These are phyloP conservation scores for Fukomys damarensis DNA, from an alignment of 2,113 vertebrate species.

Conservation along the genomic window DNA sequence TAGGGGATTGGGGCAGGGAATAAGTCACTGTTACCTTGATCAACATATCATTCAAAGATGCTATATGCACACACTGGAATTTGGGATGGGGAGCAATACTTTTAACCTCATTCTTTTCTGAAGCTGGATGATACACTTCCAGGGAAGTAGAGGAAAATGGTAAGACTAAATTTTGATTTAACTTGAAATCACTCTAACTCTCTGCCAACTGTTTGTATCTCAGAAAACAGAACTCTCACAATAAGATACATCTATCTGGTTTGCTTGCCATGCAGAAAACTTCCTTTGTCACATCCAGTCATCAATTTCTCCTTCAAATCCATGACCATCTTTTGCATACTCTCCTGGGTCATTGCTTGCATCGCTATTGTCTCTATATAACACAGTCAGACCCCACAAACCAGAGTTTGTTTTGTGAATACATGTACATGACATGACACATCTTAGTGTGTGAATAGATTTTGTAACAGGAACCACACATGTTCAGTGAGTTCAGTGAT, in stretches of 20 bases:
- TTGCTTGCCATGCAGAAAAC: neutral
- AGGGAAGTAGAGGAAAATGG: neutral
- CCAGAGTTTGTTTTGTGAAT: neutral
- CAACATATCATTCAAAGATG: neutral
- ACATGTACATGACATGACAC: neutral
- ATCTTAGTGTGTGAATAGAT: neutral
- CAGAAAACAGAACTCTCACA: neutral
- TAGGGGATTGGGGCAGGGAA: neutral
- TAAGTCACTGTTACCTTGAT: neutral
- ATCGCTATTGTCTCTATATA: neutral
- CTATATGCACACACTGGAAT: neutral
- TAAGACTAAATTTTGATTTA: neutral
- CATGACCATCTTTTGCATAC: neutral
- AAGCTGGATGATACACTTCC: neutral
- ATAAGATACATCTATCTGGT: neutral
- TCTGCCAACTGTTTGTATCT: constrained; percentile 32
- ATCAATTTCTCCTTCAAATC: neutral
- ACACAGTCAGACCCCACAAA: neutral
- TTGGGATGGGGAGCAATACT: neutral
- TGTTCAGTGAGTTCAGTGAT: neutral
- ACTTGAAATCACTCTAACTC: neutral
- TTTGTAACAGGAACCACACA: neutral
- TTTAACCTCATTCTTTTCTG: neutral
- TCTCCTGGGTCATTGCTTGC: neutral
- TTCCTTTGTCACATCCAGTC: neutral